Evolutionary conservation across 2,797 vertebrate genomes (phyloP).

Genomic region (Rousettus madagascariensis): DNA sequence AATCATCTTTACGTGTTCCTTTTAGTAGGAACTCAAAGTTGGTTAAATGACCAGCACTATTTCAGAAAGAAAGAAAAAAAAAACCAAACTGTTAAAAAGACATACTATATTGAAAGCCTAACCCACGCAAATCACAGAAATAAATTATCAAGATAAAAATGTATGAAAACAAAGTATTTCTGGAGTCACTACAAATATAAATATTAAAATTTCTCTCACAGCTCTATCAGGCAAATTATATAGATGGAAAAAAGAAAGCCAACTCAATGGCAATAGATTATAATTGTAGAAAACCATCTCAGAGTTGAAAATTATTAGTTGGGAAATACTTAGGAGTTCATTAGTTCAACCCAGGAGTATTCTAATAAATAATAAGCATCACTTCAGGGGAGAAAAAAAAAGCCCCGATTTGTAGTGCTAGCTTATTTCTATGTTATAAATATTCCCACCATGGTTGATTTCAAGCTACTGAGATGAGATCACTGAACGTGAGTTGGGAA

Average conservation of each 20-base stretch:
- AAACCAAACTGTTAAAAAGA: slow-evolving; percentile 4
- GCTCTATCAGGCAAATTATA: slow-evolving; percentile 74
- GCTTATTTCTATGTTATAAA: neutral
- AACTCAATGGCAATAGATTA: neutral
- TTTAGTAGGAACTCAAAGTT: slow-evolving; percentile 46
- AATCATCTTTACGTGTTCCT: slow-evolving; percentile 63
- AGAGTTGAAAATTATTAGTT: slow-evolving; percentile 35
- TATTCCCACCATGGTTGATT: neutral
- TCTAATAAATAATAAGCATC: neutral
- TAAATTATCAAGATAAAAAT: slow-evolving; percentile 64
- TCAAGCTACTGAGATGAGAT: neutral
- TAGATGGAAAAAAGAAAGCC: slow-evolving; percentile 53
- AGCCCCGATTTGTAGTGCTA: slow-evolving; percentile 16
- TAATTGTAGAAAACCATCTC: slow-evolving; percentile 8
- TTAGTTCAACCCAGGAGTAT: neutral
- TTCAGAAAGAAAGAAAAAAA: slow-evolving; percentile 21
- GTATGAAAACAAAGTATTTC: slow-evolving; percentile 52
- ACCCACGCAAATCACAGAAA: slow-evolving; percentile 27
- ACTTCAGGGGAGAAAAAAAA: neutral
- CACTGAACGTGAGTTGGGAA: neutral
- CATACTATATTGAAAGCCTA: slow-evolving; percentile 39
- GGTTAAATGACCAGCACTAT: slow-evolving; percentile 49
- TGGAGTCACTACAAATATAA: slow-evolving; percentile 49
- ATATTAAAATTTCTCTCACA: slow-evolving; percentile 68
- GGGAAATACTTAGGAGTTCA: slow-evolving; percentile 30